Evolutionary conservation across 2,888 invertebrate genomes (phyloP).

Genomic region (Zaprionus bogoriensis): DNA sequence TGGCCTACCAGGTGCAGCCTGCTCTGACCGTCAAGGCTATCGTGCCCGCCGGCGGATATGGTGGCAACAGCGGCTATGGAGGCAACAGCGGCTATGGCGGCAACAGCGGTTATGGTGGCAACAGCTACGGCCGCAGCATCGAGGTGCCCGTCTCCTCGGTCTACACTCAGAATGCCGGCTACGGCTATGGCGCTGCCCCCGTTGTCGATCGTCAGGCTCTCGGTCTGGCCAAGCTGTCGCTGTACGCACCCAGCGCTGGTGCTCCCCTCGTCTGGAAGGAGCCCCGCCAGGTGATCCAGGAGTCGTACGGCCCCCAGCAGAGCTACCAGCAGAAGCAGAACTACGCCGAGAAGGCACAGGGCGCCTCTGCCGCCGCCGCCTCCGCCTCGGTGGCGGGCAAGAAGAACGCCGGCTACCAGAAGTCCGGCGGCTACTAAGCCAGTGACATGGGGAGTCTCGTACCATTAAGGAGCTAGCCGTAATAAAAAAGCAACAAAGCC

Average conservation of each 20-base stretch:
- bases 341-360: conserved; percentile 49
- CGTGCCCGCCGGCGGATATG: conserved; percentile 49
- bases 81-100: conserved; percentile 26
- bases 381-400: conserved; percentile 54
- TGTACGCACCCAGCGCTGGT: conserved; percentile 58
- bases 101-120: conserved; percentile 28
- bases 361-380: conserved; percentile 69
- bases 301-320: conserved; percentile 34
- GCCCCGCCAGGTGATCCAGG: conserved; percentile 26
- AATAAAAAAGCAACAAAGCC: conserved; percentile 35
- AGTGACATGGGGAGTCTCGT: conserved; percentile 32
- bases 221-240: conserved; percentile 58
- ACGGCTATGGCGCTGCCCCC: conserved; percentile 53
- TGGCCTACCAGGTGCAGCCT: conserved; percentile 68
- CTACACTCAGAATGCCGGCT: conserved; percentile 27
- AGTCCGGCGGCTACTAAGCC: conserved; percentile 39
- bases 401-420: conserved; percentile 26
- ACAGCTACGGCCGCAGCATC: conserved; percentile 34
- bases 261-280: conserved; percentile 46
- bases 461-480: conserved; percentile 34
- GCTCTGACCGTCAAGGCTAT: conserved; percentile 61
- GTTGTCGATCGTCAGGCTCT: conserved; percentile 57
- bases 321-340: conserved; percentile 25
- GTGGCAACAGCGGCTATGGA: conserved; percentile 34
- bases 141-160: conserved; percentile 46